These are phyloP conservation scores for Anarhynchus alexandrinus DNA, from an alignment of 2,113 vertebrate species.

Conservation along the genomic window DNA sequence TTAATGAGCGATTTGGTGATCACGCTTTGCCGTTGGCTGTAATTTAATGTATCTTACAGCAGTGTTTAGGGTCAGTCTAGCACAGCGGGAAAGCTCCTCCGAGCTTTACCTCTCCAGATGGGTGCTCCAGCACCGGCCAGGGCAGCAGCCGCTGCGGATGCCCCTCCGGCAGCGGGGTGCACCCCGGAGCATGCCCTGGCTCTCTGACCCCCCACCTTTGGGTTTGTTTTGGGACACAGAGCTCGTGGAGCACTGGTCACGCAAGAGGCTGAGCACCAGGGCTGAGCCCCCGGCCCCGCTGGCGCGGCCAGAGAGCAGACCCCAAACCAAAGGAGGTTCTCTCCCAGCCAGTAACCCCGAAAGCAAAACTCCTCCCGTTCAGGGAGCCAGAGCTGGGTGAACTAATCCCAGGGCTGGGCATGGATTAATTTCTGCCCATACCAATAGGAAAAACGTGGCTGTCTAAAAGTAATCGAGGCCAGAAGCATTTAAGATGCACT, in stretches of 20 bases:
- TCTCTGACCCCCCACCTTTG: not conserved
- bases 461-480: not conserved
- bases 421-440: not conserved
- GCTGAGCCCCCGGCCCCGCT: not conserved
- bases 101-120: accelerated
- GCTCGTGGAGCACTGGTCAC: not conserved
- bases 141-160: not conserved
- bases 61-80: not conserved
- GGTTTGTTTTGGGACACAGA: not conserved
- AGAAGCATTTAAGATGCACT: not conserved
- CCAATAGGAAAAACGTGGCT: not conserved
- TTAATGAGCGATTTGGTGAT: not conserved
- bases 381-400: not conserved
- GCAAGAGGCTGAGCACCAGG: not conserved
- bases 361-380: not conserved
- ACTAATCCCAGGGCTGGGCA: not conserved
- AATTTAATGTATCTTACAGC: accelerated
- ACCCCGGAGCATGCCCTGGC: not conserved
- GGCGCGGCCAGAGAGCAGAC: not conserved
- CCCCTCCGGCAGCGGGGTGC: not conserved
- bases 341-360: accelerated
- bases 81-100: not conserved
- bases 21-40: not conserved
- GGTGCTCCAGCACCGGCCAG: accelerated
- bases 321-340: not conserved